phyloP scores from a whole-genome alignment of 2,797 vertebrate genomes.

The Epinephelus awoara region DNA sequence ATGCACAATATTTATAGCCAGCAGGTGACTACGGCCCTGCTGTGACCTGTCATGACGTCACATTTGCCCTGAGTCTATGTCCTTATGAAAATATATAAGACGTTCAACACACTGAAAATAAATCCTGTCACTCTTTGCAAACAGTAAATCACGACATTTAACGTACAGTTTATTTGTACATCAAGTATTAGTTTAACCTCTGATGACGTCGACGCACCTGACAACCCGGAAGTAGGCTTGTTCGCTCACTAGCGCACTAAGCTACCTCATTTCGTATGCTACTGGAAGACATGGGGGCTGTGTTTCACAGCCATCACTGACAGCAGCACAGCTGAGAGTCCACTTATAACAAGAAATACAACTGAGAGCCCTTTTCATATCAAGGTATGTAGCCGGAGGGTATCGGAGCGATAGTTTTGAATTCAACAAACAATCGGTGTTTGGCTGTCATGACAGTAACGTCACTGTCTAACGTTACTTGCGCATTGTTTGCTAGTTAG shows the following conservation, averaged over 20 bases:
- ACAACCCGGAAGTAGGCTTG: constrained; percentile 70
- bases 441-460: constrained; percentile 17
- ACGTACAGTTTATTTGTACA: background rate
- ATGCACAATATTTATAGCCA: no score
- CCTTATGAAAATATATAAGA: no score
- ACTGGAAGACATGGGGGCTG: constrained; percentile 82
- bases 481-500: constrained; percentile 71
- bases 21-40: no score
- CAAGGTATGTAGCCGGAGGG: constrained; percentile 63
- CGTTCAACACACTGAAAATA: background rate
- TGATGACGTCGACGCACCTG: constrained; percentile 62
- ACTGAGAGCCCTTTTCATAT: constrained; percentile 26
- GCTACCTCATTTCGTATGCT: constrained; percentile 65
- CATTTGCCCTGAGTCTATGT: no score
- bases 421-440: background rate
- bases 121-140: background rate
- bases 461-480: constrained; percentile 34
- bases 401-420: background rate
- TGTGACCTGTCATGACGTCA: no score
- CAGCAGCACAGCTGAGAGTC: constrained; percentile 45
- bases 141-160: background rate
- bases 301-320: constrained; percentile 70
- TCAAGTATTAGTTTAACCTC: background rate
- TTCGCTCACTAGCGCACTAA: constrained; percentile 44
- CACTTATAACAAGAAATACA: constrained; percentile 5